Conservation (phyloP, 2,888 invertebrate genomes). For the Harmothoe impar region DNA sequence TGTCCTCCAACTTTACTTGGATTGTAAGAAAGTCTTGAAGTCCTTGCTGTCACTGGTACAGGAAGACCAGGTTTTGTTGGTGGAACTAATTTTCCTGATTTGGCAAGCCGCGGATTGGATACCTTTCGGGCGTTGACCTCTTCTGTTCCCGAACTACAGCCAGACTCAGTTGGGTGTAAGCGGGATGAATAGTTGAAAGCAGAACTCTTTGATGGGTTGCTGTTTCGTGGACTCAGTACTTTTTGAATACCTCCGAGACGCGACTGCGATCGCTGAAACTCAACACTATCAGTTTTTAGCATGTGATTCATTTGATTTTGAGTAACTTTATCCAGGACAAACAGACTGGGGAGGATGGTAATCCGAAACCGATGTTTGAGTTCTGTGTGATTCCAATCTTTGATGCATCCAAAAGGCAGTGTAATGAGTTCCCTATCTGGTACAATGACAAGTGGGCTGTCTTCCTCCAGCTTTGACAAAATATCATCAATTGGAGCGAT, state of each 20-base stretch:
- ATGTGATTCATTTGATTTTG: constrained; percentile 77
- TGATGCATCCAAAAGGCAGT: constrained; percentile 78
- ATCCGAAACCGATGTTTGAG: constrained; percentile 73
- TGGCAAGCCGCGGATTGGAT: constrained; percentile 76
- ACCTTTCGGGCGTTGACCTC: constrained; percentile 71
- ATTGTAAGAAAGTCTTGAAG: neutral
- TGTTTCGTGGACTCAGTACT: neutral
- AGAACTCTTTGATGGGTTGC: neutral
- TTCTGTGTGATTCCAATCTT: constrained; percentile 73
- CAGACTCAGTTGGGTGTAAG: neutral
- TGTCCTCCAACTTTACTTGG: neutral
- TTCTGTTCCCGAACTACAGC: neutral
- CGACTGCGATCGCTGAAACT: constrained; percentile 75
- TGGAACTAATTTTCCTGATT: constrained; percentile 46
- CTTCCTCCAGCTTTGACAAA: constrained; percentile 74
- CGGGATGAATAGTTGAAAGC: constrained; percentile 6
- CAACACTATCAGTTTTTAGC: constrained; percentile 75
- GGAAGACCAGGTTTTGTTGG: neutral
- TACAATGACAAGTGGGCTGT: constrained; percentile 77
- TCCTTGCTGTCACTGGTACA: neutral
- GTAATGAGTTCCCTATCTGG: constrained; percentile 78
- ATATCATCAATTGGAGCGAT: constrained; percentile 79
- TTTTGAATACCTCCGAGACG: constrained; percentile 74
- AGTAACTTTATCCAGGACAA: constrained; percentile 76
- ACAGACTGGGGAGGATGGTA: constrained; percentile 77